Percentiles rank a stretch among this genome's conserved stretches.
Evolutionary conservation across 2,113 vertebrate genomes (phyloP).

Genomic region (Hiodon alosoides): DNA sequence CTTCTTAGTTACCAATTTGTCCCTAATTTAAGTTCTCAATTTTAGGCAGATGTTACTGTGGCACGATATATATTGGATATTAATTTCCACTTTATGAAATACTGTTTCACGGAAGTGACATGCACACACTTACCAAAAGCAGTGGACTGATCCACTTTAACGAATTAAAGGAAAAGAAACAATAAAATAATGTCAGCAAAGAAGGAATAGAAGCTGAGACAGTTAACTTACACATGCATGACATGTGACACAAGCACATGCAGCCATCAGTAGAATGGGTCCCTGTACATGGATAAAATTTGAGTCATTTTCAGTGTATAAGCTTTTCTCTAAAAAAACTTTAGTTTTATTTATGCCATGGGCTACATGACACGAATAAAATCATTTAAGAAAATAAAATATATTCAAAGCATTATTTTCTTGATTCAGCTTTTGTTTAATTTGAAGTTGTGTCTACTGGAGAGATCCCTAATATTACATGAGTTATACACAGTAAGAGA

Average conservation of each 20-base stretch:
- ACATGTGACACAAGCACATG: conserved; percentile 26
- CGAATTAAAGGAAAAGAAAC: conserved; percentile 57
- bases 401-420: no score
- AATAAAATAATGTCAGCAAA: conserved; percentile 50
- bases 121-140: conserved; percentile 69
- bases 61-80: conserved; percentile 24
- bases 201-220: conserved; percentile 37
- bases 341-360: no score
- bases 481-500: no score
- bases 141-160: conserved; percentile 70
- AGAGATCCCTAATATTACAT: background rate
- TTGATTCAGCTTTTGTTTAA: no score
- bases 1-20: no score
- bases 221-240: conserved; percentile 33
- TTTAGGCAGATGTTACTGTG: conserved; percentile 6
- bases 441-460: background rate
- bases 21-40: background rate
- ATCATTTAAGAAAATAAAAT: no score
- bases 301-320: background rate
- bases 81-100: conserved; percentile 25
- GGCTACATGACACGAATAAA: no score
- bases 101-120: conserved; percentile 36
- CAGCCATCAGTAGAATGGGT: conserved; percentile 5
- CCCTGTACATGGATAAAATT: conserved; percentile 26
- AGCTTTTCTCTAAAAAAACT: background rate